Evolutionary conservation across 2,888 invertebrate genomes (phyloP).

Genomic region (Pachydiplax longipennis): DNA sequence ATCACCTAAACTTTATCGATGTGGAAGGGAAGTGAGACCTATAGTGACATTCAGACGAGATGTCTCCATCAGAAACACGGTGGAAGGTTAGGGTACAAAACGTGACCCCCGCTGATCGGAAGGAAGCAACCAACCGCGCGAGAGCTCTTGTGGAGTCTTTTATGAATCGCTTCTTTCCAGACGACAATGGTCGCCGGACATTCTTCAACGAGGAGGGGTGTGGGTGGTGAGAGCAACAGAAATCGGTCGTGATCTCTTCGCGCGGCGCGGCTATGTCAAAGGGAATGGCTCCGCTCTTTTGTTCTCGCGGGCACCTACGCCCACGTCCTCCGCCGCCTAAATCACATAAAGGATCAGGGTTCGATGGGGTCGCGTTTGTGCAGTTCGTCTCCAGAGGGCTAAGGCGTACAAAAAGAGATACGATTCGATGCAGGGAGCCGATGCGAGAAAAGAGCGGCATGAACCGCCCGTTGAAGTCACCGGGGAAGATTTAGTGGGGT

Average conservation of each 20-base stretch:
- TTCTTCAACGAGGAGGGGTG: slow-evolving; percentile 25
- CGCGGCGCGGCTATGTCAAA: slow-evolving; percentile 20
- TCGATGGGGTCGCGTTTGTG: slow-evolving; percentile 16
- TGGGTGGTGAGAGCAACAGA: neutral
- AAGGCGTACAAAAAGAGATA: neutral
- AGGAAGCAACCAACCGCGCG: neutral
- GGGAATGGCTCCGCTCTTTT: slow-evolving; percentile 27
- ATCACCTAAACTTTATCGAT: neutral
- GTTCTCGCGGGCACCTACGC: slow-evolving; percentile 37
- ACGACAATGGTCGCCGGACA: neutral
- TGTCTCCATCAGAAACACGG: neutral
- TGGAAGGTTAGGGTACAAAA: neutral
- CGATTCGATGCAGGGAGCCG: neutral
- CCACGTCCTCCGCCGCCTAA: slow-evolving; percentile 33
- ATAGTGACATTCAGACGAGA: neutral
- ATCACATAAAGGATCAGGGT: slow-evolving; percentile 30
- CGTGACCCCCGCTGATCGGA: slow-evolving; percentile 25
- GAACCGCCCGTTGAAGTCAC: slow-evolving; percentile 40
- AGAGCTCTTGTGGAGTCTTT: neutral
- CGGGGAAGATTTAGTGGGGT: slow-evolving; percentile 21
- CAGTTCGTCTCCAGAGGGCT: neutral
- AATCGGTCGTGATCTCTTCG: slow-evolving; percentile 43
- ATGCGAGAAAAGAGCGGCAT: neutral
- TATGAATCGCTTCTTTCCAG: slow-evolving; percentile 32
- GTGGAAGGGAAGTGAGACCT: neutral